Conservation (phyloP, 2,797 vertebrate species). For the Pipistrellus kuhlii region DNA sequence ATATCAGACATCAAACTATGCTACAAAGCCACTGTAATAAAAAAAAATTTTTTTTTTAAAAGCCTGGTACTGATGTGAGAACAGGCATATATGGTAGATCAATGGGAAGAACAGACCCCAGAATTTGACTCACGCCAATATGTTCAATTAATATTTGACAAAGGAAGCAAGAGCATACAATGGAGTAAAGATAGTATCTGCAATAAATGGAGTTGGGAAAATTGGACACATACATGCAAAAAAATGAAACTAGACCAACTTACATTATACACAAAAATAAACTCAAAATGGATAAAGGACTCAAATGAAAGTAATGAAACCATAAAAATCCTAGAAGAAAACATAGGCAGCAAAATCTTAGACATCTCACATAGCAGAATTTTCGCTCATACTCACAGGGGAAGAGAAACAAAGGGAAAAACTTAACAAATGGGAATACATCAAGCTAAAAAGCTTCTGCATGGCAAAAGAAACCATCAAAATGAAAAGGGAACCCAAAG, state of each 20-base stretch:
- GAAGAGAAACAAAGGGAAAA: background rate
- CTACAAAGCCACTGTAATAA: background rate
- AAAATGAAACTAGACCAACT: background rate
- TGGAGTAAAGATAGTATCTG: background rate
- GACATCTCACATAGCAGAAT: background rate
- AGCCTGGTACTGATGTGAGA: background rate
- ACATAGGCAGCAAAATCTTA: background rate
- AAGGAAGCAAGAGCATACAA: background rate
- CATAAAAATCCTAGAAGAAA: background rate
- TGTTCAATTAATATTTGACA: background rate
- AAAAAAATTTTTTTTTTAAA: no score
- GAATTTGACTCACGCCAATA: background rate
- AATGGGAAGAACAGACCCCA: background rate
- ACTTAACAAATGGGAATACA: background rate
- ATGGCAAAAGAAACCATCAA: background rate
- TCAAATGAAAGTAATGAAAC: background rate
- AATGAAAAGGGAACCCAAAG: background rate
- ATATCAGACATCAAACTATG: background rate
- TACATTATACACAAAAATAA: background rate
- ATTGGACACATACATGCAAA: background rate
- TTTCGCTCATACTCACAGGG: background rate
- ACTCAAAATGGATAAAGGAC: background rate
- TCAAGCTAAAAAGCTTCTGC: background rate
- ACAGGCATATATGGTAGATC: background rate
- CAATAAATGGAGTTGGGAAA: background rate